Evolutionary conservation across 2,797 vertebrate genomes (phyloP).

Genomic region (Poeciliopsis paucimaculata): DNA sequence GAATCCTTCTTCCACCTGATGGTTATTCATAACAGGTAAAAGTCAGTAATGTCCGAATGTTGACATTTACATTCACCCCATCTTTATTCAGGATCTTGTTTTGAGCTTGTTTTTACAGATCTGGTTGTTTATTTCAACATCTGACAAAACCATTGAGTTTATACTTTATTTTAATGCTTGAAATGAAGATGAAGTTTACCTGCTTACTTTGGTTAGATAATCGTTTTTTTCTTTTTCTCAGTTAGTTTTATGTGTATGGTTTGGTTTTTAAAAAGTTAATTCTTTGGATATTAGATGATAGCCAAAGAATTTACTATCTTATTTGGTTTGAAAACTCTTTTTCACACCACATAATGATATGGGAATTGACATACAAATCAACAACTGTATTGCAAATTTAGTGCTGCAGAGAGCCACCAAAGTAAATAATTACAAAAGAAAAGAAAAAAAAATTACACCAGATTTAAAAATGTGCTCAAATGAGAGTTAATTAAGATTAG

Average conservation of each 20-base stretch:
- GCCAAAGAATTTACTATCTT: background rate
- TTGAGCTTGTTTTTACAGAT: background rate
- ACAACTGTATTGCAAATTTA: background rate
- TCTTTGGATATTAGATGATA: background rate
- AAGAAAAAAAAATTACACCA: too few species aligned
- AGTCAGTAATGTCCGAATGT: background rate
- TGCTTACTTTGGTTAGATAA: background rate
- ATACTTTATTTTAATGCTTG: background rate
- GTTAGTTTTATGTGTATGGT: background rate
- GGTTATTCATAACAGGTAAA: background rate
- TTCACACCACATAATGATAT: background rate
- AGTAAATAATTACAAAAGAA: background rate
- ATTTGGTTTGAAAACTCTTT: background rate
- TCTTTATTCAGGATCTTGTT: background rate
- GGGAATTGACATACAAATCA: background rate
- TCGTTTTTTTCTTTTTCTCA: background rate
- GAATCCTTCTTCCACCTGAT: background rate
- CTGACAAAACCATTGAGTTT: background rate
- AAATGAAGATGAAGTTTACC: background rate
- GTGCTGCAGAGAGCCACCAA: background rate
- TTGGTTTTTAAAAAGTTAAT: background rate
- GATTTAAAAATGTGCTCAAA: too few species aligned
- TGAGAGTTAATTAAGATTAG: slow-evolving; percentile 5
- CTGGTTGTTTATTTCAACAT: background rate
- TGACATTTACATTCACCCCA: background rate